A percentile compares a stretch with the other conserved stretches of the same genome.
Conservation (phyloP, 2,797 vertebrate genomes). For the Petrocephalus sullivani region DNA sequence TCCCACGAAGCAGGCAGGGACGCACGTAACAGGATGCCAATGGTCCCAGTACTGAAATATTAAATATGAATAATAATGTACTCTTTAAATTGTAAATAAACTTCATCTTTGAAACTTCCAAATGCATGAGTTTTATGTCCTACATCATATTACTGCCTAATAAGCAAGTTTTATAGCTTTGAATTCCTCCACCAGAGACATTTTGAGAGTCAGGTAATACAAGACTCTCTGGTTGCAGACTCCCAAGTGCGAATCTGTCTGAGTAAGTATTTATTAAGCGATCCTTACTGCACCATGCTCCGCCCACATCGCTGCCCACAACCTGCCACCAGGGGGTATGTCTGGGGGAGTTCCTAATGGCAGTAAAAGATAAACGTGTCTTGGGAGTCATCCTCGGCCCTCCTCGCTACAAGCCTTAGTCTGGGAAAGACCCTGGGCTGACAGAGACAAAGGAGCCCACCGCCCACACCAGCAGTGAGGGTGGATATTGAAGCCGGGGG, state of each 20-base stretch:
- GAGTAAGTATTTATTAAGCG: conserved; percentile 67
- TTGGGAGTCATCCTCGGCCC: conserved; percentile 21
- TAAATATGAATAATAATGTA: not conserved
- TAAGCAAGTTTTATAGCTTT: conserved; percentile 7
- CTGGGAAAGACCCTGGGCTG: conserved; percentile 29
- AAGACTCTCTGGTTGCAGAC: not conserved
- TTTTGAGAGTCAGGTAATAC: not conserved
- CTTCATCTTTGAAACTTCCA: not conserved
- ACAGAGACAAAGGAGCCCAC: conserved; percentile 22
- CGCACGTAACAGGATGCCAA: not conserved
- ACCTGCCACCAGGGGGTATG: conserved; percentile 27
- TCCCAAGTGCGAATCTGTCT: conserved; percentile 11
- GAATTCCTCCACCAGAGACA: conserved; percentile 4
- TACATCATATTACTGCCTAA: not conserved
- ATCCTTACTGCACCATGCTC: not conserved
- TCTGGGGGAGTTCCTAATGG: conserved; percentile 30
- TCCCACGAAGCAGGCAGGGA: not conserved
- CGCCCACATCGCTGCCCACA: conserved; percentile 22
- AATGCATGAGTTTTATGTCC: conserved; percentile 26
- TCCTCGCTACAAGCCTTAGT: conserved; percentile 29
- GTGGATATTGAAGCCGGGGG: conserved; percentile 34
- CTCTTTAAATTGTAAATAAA: not conserved
- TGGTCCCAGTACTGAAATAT: conserved; percentile 2
- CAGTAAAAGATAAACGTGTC: conserved; percentile 42
- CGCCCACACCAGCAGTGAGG: conserved; percentile 38